These are phyloP conservation scores for Tachysurus fulvidraco DNA, from an alignment of 2,113 vertebrate species.

Conservation along the genomic window DNA sequence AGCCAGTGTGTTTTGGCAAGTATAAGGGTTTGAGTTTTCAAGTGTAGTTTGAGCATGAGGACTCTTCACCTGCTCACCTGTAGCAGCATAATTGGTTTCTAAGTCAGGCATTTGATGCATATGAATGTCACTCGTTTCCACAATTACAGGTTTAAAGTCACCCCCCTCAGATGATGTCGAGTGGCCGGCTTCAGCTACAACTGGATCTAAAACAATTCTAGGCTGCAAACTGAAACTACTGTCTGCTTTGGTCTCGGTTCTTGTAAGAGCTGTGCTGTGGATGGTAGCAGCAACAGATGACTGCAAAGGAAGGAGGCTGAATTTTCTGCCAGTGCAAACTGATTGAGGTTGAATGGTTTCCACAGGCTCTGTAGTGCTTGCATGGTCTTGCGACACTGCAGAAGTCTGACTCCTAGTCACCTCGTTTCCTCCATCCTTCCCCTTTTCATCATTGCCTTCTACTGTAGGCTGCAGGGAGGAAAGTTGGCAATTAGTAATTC, in stretches of 20 bases:
- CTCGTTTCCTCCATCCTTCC: slow-evolving; percentile 29
- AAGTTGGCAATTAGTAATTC: slow-evolving; percentile 45
- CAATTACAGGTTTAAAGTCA: background rate
- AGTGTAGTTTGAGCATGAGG: background rate
- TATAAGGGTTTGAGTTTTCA: background rate
- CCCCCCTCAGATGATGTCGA: slow-evolving; percentile 1
- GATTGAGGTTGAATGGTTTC: slow-evolving; percentile 36
- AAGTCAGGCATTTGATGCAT: background rate
- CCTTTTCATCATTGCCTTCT: slow-evolving; percentile 40
- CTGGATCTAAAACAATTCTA: slow-evolving; percentile 45
- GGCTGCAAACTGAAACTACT: slow-evolving; percentile 50
- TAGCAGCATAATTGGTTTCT: slow-evolving; percentile 8
- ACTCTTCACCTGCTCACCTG: background rate
- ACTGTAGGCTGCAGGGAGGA: slow-evolving; percentile 45
- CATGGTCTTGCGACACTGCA: slow-evolving; percentile 26
- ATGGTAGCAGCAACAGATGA: slow-evolving; percentile 15
- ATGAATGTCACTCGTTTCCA: slow-evolving; percentile 24
- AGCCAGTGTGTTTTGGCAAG: background rate
- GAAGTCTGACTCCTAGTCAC: slow-evolving; percentile 37
- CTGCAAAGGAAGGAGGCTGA: slow-evolving; percentile 23
- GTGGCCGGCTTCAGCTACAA: slow-evolving; percentile 3
- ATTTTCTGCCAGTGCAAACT: slow-evolving; percentile 26
- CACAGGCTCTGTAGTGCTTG: slow-evolving; percentile 36
- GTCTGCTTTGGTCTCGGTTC: slow-evolving; percentile 10
- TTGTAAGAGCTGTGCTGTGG: slow-evolving; percentile 21